Evolutionary conservation across 2,113 vertebrate species (phyloP).

Genomic region (Polypterus senegalus): DNA sequence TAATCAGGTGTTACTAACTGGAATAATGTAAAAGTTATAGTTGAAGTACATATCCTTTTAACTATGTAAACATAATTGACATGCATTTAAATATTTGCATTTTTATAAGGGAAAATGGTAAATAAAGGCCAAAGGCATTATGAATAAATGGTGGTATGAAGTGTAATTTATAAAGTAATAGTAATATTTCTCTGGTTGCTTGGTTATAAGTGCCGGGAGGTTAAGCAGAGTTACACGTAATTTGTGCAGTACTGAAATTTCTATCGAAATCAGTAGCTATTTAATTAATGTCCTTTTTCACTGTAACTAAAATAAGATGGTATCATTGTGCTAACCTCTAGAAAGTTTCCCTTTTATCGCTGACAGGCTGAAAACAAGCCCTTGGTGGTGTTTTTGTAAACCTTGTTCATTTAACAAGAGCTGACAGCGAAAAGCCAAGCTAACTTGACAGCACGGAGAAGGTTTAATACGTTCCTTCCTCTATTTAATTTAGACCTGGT

Average conservation of each 20-base stretch:
- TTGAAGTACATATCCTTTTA: no score
- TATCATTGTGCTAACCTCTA: constrained; percentile 5
- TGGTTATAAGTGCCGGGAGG: no score
- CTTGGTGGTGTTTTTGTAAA: constrained; percentile 24
- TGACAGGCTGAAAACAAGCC: constrained; percentile 21
- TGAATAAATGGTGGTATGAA: no score
- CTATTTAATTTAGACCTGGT: constrained; percentile 18
- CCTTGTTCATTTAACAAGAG: constrained; percentile 28
- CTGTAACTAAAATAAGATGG: constrained; percentile 1
- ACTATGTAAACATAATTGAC: no score
- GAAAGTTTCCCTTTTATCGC: constrained; percentile 4
- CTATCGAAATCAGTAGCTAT: not conserved
- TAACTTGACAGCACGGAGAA: constrained; percentile 19
- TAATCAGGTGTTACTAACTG: no score
- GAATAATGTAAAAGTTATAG: no score
- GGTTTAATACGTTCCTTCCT: constrained; percentile 26
- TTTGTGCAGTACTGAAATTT: not conserved
- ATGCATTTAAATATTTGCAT: no score
- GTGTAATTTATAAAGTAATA: no score
- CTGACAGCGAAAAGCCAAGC: constrained; percentile 20
- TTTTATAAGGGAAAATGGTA: no score
- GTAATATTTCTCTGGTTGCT: no score
- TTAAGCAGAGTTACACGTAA: no score
- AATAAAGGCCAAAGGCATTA: no score
- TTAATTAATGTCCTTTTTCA: constrained; percentile 3